phyloP scores from a whole-genome alignment of 2,888 invertebrate genomes.

The Acheta domesticus region DNA sequence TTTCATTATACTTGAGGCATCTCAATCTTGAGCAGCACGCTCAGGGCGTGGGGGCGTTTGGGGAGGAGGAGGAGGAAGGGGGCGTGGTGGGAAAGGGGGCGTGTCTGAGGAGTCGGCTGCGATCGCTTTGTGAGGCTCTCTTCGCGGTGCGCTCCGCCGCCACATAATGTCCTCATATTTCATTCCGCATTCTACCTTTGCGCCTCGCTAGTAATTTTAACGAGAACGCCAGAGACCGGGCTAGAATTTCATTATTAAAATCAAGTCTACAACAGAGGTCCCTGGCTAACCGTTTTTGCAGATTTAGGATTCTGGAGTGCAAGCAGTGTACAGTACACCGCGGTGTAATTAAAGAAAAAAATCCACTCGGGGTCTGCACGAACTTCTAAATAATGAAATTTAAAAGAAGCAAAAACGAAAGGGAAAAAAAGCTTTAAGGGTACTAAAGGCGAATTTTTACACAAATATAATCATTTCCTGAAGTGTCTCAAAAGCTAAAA shows the following conservation, averaged over 20 bases:
- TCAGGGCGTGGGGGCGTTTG: no score
- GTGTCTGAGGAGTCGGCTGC: not conserved
- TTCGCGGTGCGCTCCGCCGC: not conserved
- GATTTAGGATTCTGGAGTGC: constrained; percentile 5
- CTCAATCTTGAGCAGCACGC: no score
- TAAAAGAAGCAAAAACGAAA: not conserved
- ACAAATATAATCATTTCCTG: not conserved
- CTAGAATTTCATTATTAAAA: constrained; percentile 18
- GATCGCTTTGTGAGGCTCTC: not conserved
- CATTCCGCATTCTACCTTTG: constrained; percentile 10
- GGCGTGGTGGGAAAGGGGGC: no score
- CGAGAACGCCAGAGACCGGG: not conserved
- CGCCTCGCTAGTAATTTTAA: constrained; percentile 11
- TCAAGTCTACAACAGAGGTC: constrained; percentile 9
- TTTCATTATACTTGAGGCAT: no score
- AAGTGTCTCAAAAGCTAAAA: not conserved
- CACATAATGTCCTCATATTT: constrained; percentile 18
- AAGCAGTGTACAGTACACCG: not conserved
- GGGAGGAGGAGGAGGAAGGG: no score
- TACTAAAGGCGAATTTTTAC: not conserved
- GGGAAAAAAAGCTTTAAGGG: not conserved
- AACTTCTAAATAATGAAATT: not conserved
- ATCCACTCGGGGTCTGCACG: not conserved
- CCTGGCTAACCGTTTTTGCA: not conserved
- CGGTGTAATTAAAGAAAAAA: not conserved